Base-by-base conservation (phyloP, 23 tunicate genomes). In the Ascidia mentula region DNA sequence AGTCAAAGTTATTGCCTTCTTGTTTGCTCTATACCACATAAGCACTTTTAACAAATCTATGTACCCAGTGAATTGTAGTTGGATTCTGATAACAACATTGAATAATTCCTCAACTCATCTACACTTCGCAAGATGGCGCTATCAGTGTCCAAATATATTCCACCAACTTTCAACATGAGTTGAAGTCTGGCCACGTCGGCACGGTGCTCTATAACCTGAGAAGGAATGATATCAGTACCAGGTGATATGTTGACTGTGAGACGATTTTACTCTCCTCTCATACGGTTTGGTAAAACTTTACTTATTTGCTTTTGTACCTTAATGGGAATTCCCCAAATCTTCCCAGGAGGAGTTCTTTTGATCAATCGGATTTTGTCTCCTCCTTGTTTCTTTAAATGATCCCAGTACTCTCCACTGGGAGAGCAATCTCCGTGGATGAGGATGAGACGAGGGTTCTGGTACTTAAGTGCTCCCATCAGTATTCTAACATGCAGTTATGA, bases 371-470 rank as follows among this genome's bases (percentile, higher is more conserved):
- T 24, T 45, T 35, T 83, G 0, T 59, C 32, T 1, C 92, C 92
- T 3, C 79, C 85, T 7, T 26, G n/a, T 0, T 46, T 31, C 36
- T 45, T 60, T 37, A 88, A 78, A 8, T 32, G 80, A 9, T 72
- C 72, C 89, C 91, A 92, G 53, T 78, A 83, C 20, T 53, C 65
- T 6, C 88, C 92, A 18, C 18, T 37, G 12, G 97, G 97, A 18
- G 45, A 77, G 69, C 92, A 88, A 60, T 92, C 65, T 0, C 89
- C 83, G 75, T 92, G 97, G 69, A 92, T 53, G 12, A 92, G 34
- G n/a, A 92, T 88, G 18, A 87, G 20, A 18, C 75, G 61, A 6
- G 92, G 92, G 0, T 71, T 71, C 35, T 87, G 97, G 28, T 77
- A 45, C 31, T 73, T 39, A 18, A 87, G 40, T 0, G 79, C 90